Evolutionary conservation across 2,113 vertebrate genomes (phyloP).

Genomic region (Cepphus grylle): DNA sequence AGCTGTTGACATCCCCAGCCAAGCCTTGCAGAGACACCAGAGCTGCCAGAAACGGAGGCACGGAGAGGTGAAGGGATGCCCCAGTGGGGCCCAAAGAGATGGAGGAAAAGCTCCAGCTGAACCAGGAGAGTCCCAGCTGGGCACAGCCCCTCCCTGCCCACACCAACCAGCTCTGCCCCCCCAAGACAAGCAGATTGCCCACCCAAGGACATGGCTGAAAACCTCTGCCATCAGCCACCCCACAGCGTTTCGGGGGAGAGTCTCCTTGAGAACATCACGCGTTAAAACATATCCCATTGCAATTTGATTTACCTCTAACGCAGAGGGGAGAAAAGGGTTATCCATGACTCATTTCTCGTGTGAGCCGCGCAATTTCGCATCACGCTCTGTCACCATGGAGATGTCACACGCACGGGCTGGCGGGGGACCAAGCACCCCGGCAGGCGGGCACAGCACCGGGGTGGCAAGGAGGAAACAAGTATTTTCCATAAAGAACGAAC

Average conservation of each 20-base stretch:
- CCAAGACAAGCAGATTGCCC: neutral
- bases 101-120: neutral
- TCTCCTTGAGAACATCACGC: neutral
- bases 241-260: rapidly evolving
- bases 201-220: neutral
- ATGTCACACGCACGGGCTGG: neutral
- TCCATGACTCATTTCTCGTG: neutral
- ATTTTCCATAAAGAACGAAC: neutral
- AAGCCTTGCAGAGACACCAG: neutral
- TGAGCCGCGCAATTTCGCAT: neutral
- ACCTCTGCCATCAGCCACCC: rapidly evolving
- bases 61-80: neutral
- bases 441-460: neutral
- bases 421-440: neutral
- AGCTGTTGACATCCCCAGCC: neutral
- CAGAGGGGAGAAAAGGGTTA: neutral
- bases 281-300: neutral
- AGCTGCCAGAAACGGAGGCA: neutral
- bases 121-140: neutral
- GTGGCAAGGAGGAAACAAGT: neutral
- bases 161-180: neutral
- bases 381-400: neutral
- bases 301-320: neutral
- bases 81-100: neutral
- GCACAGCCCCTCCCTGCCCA: neutral